A percentile compares a stretch with the other conserved stretches of the same genome.
phyloP scores from a whole-genome alignment of 2,797 vertebrate genomes.

The Danio aesculapii region DNA sequence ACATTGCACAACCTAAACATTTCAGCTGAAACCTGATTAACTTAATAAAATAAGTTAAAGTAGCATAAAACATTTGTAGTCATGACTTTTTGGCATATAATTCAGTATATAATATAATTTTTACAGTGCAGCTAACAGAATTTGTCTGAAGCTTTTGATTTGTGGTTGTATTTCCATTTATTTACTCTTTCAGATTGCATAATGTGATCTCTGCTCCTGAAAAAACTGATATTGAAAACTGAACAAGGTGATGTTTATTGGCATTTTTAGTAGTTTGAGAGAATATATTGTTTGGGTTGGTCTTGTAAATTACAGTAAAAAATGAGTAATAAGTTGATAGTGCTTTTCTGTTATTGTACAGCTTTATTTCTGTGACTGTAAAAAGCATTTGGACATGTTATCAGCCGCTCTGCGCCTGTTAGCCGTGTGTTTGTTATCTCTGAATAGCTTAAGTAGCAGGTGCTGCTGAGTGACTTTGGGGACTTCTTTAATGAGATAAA shows the following conservation, averaged over 20 bases:
- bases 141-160: no score
- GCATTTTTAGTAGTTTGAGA: background rate
- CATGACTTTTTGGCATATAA: no score
- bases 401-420: background rate
- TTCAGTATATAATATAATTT: no score
- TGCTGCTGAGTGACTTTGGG: slow-evolving; percentile 49
- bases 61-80: no score
- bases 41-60: no score
- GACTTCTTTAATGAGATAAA: slow-evolving; percentile 57
- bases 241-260: background rate
- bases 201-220: no score
- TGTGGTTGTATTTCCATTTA: no score
- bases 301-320: background rate
- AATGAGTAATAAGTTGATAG: background rate
- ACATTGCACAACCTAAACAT: no score
- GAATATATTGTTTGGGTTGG: background rate
- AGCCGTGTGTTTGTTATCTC: slow-evolving; percentile 42
- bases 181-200: no score
- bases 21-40: no score
- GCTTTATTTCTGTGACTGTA: background rate
- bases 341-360: background rate
- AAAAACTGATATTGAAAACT: no score
- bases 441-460: slow-evolving; percentile 52
- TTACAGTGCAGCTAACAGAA: no score
- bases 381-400: background rate